phyloP scores from a whole-genome alignment of 2,888 invertebrate species.

The Napeogenes inachia region DNA sequence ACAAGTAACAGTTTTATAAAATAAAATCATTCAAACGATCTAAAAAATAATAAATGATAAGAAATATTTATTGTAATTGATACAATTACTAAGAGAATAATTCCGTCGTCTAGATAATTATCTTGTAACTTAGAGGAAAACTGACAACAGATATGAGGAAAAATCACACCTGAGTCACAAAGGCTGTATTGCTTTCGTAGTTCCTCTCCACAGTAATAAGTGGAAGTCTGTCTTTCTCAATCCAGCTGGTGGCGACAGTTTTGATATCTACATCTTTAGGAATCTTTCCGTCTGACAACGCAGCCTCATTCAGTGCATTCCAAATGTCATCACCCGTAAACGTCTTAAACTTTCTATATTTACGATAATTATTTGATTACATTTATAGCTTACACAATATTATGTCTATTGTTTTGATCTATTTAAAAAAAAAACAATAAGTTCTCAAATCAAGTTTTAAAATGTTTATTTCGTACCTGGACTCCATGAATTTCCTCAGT shows the following conservation, averaged over 20 bases:
- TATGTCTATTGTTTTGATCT: too few relatives aligned
- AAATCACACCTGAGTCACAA: slow-evolving; percentile 78
- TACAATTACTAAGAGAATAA: neutral
- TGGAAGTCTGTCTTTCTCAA: slow-evolving; percentile 87
- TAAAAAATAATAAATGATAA: too few relatives aligned
- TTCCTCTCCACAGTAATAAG: slow-evolving; percentile 83
- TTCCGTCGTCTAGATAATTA: too few relatives aligned
- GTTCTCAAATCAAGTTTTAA: too few relatives aligned
- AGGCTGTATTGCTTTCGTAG: slow-evolving; percentile 79
- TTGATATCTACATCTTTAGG: slow-evolving; percentile 76
- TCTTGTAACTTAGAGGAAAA: too few relatives aligned
- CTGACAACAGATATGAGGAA: too few relatives aligned
- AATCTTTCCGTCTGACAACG: slow-evolving; percentile 75
- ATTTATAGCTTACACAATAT: neutral
- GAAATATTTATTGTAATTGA: too few relatives aligned
- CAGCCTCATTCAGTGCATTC: slow-evolving; percentile 83
- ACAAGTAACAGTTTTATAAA: too few relatives aligned
- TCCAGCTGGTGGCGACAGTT: slow-evolving; percentile 89
- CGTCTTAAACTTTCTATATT: slow-evolving; percentile 80
- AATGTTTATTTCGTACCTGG: slow-evolving; percentile 18
- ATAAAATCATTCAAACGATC: too few relatives aligned
- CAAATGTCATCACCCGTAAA: slow-evolving; percentile 90
- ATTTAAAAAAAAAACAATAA: too few relatives aligned
- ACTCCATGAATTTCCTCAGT: slow-evolving; percentile 80
- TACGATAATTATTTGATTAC: neutral